Conservation (phyloP, 2,113 vertebrate species). For the Lophotis ruficrista region DNA sequence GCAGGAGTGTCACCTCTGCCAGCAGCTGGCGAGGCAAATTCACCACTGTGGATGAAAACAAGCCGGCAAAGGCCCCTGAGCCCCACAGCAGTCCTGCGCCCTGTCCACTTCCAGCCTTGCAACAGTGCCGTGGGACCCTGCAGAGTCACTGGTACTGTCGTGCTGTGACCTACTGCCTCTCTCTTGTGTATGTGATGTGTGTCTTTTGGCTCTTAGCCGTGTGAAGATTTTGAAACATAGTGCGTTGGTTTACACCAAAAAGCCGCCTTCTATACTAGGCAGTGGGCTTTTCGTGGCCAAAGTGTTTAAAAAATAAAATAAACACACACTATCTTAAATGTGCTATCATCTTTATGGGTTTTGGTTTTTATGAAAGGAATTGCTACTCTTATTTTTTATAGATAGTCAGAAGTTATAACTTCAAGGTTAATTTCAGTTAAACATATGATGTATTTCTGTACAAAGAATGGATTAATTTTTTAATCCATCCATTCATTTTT, state of each 20-base stretch:
- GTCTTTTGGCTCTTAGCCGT: background rate
- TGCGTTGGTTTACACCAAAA: background rate
- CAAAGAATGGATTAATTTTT: background rate
- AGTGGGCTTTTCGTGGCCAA: background rate
- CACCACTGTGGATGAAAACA: background rate
- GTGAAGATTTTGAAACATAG: background rate
- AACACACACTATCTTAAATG: background rate
- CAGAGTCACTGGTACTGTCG: fast-evolving
- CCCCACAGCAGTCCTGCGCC: background rate
- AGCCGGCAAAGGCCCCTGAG: fast-evolving
- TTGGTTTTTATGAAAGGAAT: background rate
- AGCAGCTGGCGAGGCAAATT: background rate
- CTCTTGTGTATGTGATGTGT: fast-evolving
- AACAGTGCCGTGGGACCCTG: fast-evolving
- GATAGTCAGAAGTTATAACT: background rate
- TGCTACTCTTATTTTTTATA: background rate
- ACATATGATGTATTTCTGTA: background rate
- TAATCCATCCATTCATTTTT: background rate
- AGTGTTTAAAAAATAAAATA: background rate
- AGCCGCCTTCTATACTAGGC: background rate
- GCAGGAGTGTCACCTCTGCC: background rate
- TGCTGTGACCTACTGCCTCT: background rate
- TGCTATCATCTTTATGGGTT: background rate
- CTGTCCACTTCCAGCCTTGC: background rate
- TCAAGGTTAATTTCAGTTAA: background rate